Evolutionary conservation across 2,797 vertebrate genomes (phyloP).

Genomic region (Falco columbarius): DNA sequence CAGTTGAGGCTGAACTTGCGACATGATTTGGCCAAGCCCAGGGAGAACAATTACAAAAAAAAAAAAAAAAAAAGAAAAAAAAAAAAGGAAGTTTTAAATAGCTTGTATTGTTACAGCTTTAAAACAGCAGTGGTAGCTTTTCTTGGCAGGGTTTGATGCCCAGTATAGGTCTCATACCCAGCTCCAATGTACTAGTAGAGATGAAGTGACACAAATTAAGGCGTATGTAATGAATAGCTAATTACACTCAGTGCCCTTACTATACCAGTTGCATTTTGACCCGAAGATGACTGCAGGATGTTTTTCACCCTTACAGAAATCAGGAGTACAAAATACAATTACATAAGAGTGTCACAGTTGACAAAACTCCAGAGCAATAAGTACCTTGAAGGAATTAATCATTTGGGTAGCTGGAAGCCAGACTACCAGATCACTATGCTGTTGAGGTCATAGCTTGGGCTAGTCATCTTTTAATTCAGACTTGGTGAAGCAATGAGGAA

Average conservation of each 20-base stretch:
- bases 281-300: neutral
- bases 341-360: neutral
- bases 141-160: neutral
- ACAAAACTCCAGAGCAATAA: neutral
- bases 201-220: neutral
- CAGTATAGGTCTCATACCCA: neutral
- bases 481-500: neutral
- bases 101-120: neutral
- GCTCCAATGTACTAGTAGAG: neutral
- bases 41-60: neutral
- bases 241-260: neutral
- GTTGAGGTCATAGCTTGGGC: neutral
- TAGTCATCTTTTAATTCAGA: neutral
- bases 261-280: neutral
- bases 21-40: neutral
- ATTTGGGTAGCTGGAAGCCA: neutral
- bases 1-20: neutral
- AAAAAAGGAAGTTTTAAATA: neutral
- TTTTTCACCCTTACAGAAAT: constrained; percentile 5
- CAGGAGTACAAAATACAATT: neutral
- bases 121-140: neutral
- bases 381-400: neutral
- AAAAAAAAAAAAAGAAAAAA: neutral
- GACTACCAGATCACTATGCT: neutral
- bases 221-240: neutral